These are phyloP conservation scores for Vulpes ferrilata DNA, from an alignment of 2,113 vertebrate species.

Conservation along the genomic window DNA sequence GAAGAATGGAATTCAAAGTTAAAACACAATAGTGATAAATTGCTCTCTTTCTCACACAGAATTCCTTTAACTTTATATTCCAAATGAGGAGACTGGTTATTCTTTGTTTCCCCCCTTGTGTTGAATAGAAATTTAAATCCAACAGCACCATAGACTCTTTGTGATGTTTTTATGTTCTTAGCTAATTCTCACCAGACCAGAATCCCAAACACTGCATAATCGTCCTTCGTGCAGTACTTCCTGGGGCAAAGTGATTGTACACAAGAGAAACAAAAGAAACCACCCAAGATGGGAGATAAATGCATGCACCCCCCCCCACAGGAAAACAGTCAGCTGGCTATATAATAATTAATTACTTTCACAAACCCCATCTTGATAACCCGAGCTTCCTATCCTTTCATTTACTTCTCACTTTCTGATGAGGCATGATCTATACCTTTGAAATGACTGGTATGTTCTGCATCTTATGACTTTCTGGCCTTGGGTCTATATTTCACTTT, in stretches of 20 bases:
- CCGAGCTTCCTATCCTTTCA: not conserved
- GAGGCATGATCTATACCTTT: not conserved
- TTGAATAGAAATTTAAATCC: not conserved
- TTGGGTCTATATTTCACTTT: not conserved
- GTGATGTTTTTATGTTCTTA: not conserved
- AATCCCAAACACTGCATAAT: not conserved
- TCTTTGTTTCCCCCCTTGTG: not conserved
- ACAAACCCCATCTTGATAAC: not conserved
- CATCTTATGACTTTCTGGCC: not conserved
- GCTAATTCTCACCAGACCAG: slow-evolving; percentile 12
- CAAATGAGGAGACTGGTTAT: not conserved
- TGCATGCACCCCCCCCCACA: not conserved
- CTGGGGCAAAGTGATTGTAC: not conserved
- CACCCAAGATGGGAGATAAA: not conserved
- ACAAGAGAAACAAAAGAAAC: slow-evolving; percentile 50
- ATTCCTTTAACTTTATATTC: not conserved
- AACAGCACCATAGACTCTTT: not conserved
- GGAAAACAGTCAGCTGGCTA: not conserved
- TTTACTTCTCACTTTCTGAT: not conserved
- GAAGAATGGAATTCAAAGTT: not conserved
- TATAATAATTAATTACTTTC: not conserved
- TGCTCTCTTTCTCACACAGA: not conserved
- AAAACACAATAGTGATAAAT: not conserved
- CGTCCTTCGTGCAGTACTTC: not conserved
- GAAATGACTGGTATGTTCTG: not conserved